A percentile compares a stretch with the other conserved stretches of the same genome.
phyloP scores from a whole-genome alignment of 2,113 vertebrate genomes.

The Arvicanthis niloticus region DNA sequence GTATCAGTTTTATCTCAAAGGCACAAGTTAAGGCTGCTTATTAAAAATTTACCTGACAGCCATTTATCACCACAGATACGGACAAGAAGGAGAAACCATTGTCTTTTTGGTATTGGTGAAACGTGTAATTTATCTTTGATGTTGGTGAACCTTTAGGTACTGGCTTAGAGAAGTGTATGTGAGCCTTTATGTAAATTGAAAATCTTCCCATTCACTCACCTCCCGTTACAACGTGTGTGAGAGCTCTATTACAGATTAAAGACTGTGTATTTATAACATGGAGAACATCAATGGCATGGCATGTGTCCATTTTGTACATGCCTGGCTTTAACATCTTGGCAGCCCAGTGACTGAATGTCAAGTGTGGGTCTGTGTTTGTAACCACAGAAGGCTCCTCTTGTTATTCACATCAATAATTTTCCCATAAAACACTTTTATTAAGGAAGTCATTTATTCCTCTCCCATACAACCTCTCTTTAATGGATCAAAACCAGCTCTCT shows the following conservation, averaged over 20 bases:
- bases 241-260: neutral
- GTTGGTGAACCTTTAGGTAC: neutral
- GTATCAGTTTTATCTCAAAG: neutral
- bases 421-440: slow-evolving; percentile 43
- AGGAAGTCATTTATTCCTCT: slow-evolving; percentile 48
- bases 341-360: neutral
- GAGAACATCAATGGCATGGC: neutral
- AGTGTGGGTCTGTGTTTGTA: neutral
- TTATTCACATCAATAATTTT: slow-evolving; percentile 31
- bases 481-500: neutral
- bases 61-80: neutral
- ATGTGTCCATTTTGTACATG: neutral
- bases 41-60: slow-evolving; percentile 3
- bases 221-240: neutral
- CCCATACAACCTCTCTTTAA: neutral
- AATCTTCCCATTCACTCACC: neutral
- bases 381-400: neutral
- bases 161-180: neutral
- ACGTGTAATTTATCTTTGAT: neutral
- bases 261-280: slow-evolving; percentile 18
- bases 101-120: neutral
- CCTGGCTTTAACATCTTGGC: neutral
- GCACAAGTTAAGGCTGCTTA: neutral
- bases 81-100: neutral
- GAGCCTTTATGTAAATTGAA: neutral